Base-by-base conservation (phyloP, 1,140 invertebrate species). In the Tachypleus tridentatus region DNA sequence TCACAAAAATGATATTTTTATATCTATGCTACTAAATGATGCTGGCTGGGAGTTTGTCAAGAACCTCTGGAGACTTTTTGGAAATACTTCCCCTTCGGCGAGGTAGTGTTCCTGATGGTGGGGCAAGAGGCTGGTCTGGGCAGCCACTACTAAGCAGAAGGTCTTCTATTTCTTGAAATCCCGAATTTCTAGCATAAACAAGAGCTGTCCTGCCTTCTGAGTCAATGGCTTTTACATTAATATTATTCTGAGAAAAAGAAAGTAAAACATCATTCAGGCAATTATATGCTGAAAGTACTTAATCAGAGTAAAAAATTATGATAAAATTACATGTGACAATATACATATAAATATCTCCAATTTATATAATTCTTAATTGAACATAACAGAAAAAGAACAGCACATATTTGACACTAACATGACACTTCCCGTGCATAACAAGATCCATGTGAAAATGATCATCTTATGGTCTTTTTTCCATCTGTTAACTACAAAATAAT, bases 131-230 rank as follows among this genome's bases (percentile, higher is more conserved):
- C 52, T 77, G 77, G 69, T 86, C 84, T 3, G 83, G 80, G 73
- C 85, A 86, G 6, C 85, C 85, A 70, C 84, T 79, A 56, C 79
- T 78, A 49, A 82, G 72, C 4, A 87, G 74, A 4, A 87, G 77
- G 4, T 70, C 63, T 29, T 68, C 67, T 10, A 74, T 68, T 64
- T 82, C 85, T 68, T 80, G 74, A 53, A 82, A 82, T 56, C 81
- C 81, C 48, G 84, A 83, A 6, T 84, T 84, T 64, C 82, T 78
- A 4, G 90, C 89, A 72, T 90, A 89, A 57, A 85, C 86, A 72
- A 92, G 78, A 64, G 88, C 88, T 11, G 87, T 89, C 65, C 87
- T 80, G 49, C 88, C 87, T 74, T 92, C 87, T 64, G 88, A 85
- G 74, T 93, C 89, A 50, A 87, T 78, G 58, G 84, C 83, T 70